Conservation (phyloP, 2,113 vertebrate genomes). For the Eretmochelys imbricata region DNA sequence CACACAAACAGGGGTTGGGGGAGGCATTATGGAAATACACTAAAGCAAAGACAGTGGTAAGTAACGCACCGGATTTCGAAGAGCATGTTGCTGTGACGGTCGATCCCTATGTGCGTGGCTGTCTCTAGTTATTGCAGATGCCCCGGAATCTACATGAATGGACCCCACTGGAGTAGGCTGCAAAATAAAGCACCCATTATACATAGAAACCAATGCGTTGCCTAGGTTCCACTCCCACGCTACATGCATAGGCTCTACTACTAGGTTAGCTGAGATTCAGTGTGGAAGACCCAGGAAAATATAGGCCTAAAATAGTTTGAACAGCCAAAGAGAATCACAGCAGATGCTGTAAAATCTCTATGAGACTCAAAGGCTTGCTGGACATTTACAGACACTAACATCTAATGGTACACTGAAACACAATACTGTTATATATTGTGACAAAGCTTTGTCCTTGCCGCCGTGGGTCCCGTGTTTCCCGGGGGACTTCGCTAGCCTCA, state of each 20-base stretch:
- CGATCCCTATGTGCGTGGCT: conserved; percentile 92
- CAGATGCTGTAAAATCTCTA: neutral
- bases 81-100: conserved; percentile 90
- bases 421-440: neutral
- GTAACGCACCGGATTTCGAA: conserved; percentile 91
- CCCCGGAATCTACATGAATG: conserved; percentile 93
- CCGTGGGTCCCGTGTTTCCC: too few species aligned
- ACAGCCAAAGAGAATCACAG: neutral
- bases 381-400: neutral
- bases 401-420: neutral
- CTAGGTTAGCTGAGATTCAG: neutral
- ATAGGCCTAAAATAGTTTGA: neutral
- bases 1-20: neutral
- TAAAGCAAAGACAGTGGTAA: neutral
- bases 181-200: conserved; percentile 23
- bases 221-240: neutral
- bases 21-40: neutral
- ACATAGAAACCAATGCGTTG: neutral
- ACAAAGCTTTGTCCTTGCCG: too few species aligned
- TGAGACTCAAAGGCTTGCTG: neutral
- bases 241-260: neutral
- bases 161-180: conserved; percentile 97
- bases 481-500: too few species aligned
- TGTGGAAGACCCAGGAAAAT: neutral
- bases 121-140: conserved; percentile 92